Evolutionary conservation across 1,140 invertebrate species (phyloP), one percentile per base, ranked within the genome.

Genomic region (Holcopasites calliopsidis): DNA sequence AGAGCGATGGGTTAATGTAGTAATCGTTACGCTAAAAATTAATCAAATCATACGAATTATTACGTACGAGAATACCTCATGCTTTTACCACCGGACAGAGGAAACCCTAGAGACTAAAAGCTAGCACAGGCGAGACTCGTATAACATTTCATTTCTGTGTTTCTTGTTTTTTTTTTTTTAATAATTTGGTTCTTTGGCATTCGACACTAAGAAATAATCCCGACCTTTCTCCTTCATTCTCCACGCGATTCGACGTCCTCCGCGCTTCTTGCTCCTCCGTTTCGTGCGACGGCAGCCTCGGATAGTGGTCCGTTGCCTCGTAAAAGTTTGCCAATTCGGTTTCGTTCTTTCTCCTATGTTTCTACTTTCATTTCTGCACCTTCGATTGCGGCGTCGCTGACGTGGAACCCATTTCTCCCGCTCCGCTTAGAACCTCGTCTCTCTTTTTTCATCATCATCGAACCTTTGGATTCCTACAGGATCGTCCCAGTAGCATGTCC

Each of bases 21-120:
- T 86, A 87, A 87, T 88, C 74, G 74, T 76, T 76, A 78, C 87
- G 89, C 88, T 86, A 87, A 87, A 88, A 71, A 90, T 88, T 88
- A 86, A 89, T 88, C 78, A 88, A 88, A 88, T 88, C 86, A 89
- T 88, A 90, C 86, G 88, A 89, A 88, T 89, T 89, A 90, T 90
- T 90, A 89, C 87, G 86, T 88, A 90, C 88, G 88, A 87, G 87
- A 90, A 90, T 90, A 91, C 89, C 89, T 90, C 89, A 91, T 91
- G 89, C 90, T 88, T 90, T 88, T 87, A 91, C 89, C 90, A 91
- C 86, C 90, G 87, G 85, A 91, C 90, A 90, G 87, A 86, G 79
- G 90, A 85, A 89, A 89, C 89, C 89, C 88, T 90, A 90, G 86
- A 86, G 81, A 88, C 85, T 88, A 88, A 88, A 88, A 89, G 86